Evolutionary conservation across 1,140 invertebrate genomes (phyloP).

Genomic region (Plutomurus gul): DNA sequence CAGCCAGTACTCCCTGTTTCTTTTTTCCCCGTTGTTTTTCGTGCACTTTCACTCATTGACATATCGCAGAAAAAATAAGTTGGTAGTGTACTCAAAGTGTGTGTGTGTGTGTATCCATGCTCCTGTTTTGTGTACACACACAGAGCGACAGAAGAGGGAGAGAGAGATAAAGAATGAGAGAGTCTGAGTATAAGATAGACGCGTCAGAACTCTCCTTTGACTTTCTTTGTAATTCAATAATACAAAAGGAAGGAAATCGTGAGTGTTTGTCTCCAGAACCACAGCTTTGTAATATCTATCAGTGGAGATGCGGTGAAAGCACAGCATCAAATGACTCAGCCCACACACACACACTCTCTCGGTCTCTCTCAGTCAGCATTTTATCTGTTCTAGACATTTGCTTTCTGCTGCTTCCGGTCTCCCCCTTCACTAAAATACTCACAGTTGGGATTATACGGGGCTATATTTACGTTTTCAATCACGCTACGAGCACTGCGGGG

Average conservation of each 20-base stretch:
- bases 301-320: conserved; percentile 4
- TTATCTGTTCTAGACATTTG: neutral
- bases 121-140: neutral
- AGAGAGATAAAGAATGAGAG: neutral
- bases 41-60: neutral
- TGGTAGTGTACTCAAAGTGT: neutral
- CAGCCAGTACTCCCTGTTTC: neutral
- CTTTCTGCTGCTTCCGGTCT: too few species aligned
- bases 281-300: neutral
- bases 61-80: neutral
- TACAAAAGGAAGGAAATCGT: conserved; percentile 14
- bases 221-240: neutral
- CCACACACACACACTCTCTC: too few species aligned
- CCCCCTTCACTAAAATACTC: neutral
- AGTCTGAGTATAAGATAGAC: too few species aligned
- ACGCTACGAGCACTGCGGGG: too few species aligned
- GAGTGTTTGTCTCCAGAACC: conserved; percentile 2
- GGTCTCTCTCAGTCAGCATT: too few species aligned
- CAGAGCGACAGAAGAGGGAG: neutral
- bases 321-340: neutral
- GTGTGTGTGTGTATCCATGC: neutral
- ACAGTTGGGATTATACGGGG: too few species aligned
- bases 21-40: neutral
- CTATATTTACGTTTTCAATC: too few species aligned
- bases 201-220: conserved; percentile 3